These are phyloP conservation scores for Dinomys branickii DNA, from an alignment of 2,113 vertebrate species.

Conservation along the genomic window DNA sequence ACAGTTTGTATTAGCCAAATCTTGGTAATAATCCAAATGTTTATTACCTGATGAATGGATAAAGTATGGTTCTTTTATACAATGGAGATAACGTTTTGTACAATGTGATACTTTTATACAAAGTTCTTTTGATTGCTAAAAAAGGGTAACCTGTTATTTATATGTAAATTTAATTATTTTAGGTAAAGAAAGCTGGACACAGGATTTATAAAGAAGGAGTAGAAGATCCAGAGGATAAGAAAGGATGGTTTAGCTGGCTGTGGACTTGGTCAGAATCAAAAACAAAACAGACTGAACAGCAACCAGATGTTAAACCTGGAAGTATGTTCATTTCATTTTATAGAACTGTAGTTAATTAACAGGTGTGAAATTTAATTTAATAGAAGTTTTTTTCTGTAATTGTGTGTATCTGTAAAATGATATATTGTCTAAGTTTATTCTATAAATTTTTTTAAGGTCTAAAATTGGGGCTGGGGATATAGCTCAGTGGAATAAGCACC, in stretches of 20 bases:
- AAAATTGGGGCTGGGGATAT: too few relatives aligned
- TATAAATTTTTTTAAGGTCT: background rate
- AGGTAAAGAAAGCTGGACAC: slow-evolving; percentile 94
- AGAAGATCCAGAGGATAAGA: slow-evolving; percentile 92
- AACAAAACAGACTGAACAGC: slow-evolving; percentile 66
- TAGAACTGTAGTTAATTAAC: background rate
- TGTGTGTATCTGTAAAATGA: background rate
- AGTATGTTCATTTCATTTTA: slow-evolving; percentile 84
- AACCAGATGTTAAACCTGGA: slow-evolving; percentile 90
- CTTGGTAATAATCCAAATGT: background rate
- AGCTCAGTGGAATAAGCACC: too few relatives aligned
- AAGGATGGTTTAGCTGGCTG: slow-evolving; percentile 95
- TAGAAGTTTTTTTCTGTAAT: slow-evolving; percentile 16
- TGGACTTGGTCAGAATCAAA: slow-evolving; percentile 92
- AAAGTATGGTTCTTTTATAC: background rate
- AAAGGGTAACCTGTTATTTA: slow-evolving; percentile 42
- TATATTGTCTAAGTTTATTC: background rate
- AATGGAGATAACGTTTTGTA: too few relatives aligned
- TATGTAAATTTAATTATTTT: slow-evolving; percentile 54
- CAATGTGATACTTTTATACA: too few relatives aligned
- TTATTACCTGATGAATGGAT: background rate
- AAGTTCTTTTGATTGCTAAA: slow-evolving; percentile 48
- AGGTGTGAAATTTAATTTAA: slow-evolving; percentile 18
- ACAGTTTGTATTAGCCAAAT: background rate
- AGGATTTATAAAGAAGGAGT: slow-evolving; percentile 92